Base-by-base conservation (phyloP, 2,888 invertebrate genomes). In the Ecliptopera silaceata region DNA sequence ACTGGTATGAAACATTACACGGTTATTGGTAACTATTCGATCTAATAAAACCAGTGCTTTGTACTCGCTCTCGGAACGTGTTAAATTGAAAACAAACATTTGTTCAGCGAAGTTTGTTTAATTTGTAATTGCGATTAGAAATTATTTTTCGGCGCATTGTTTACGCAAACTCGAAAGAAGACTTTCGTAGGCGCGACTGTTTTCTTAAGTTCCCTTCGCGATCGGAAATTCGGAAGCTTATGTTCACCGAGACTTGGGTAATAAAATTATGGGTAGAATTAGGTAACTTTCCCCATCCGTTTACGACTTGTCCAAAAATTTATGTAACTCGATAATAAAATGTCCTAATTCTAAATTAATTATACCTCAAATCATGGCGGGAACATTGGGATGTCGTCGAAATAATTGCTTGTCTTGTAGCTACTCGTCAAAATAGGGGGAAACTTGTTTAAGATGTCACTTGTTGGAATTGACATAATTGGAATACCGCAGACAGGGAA, bases 261-360 rank as follows among this genome's bases (percentile, higher is more conserved):
- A 75, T 72, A 66, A 69, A 75, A 76, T 76, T 76, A 74, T 65
- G 65, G 70, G 70, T 68, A 62, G 69, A 74, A 74, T 75, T 70
- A 70, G 68, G 64, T 64, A 70, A 74, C 63, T 72, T 72, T 60
- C 45, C 61, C 64, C 73, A 69, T 66, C 64, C 65, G 70, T 68
- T 72, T 64, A 65, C 66, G 69, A 68, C 62, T 68, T 63, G 63
- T 63, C 67, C 59, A 68, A 72, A 72, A 74, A 73, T 62, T 59
- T 61, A 56, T 60, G 49, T 56, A 67, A 72, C 71, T 69, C 66
- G 63, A 71, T 72, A 70, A 75, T 72, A 70, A 75, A 69, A 70
- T 71, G 75, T 67, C 70, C 68, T 75, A 73, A 75, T 78, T 70
- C 59, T 65, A 70, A 76, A 75, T 79, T 78, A 74, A 79, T 78